A percentile compares a stretch with the other conserved stretches of the same genome.
These are phyloP conservation scores for western clawed frog (Xenopus tropicalis) DNA, from an alignment of 2,113 vertebrate species.

Conservation along the genomic window UCB_Xtro_10.0 CM004450.2:26984501-26985000, in stretches of 20 bases:
- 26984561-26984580: background rate
- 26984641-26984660: slow-evolving; percentile 78
- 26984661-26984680: slow-evolving; percentile 79
- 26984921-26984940: slow-evolving; percentile 32
- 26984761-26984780: slow-evolving; percentile 80
- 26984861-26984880: slow-evolving; percentile 48
- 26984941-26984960: slow-evolving; percentile 24
- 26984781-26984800: slow-evolving; percentile 67
- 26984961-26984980: slow-evolving; percentile 45
- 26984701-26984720: slow-evolving; percentile 71
- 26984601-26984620: slow-evolving; percentile 5
- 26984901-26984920: slow-evolving; percentile 41
- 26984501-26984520: too few relatives aligned
- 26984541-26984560: background rate
- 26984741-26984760: slow-evolving; percentile 89
- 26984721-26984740: slow-evolving; percentile 85
- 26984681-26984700: slow-evolving; percentile 85
- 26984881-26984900: slow-evolving; percentile 39
- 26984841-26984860: slow-evolving; percentile 58
- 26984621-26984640: slow-evolving; percentile 44
- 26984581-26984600: too few relatives aligned
- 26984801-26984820: slow-evolving; percentile 52
- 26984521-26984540: background rate
- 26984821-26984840: slow-evolving; percentile 68
- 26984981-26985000: background rate